Percentiles rank a stretch among this genome's conserved stretches.
These are phyloP conservation scores for Euschistus heros DNA, from an alignment of 1,140 invertebrate genomes.

Conservation along the genomic window DNA sequence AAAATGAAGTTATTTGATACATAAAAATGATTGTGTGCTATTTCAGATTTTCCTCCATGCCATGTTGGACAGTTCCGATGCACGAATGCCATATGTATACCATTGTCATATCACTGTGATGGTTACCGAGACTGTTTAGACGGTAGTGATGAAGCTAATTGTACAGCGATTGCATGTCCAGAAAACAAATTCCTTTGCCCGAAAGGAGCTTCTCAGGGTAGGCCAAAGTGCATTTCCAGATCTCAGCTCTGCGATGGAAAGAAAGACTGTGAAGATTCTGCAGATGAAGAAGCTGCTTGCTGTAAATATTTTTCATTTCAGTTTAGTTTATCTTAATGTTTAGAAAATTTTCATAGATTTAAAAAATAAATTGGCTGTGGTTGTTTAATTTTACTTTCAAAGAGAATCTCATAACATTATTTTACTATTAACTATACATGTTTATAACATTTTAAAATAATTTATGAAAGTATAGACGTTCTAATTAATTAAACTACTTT, in stretches of 20 bases:
- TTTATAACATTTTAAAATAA: too few species aligned
- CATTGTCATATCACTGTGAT: slow-evolving; percentile 68
- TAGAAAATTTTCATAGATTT: too few species aligned
- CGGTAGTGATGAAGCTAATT: slow-evolving; percentile 80
- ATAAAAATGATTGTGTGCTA: slow-evolving; percentile 4
- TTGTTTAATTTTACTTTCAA: too few species aligned
- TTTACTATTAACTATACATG: too few species aligned
- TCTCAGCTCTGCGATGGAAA: slow-evolving; percentile 82
- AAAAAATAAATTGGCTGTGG: too few species aligned
- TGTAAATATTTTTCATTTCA: slow-evolving; percentile 51
- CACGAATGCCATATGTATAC: slow-evolving; percentile 86
- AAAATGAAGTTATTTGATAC: too few species aligned
- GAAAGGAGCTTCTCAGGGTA: slow-evolving; percentile 51
- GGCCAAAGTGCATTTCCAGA: slow-evolving; percentile 76
- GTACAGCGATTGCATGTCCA: slow-evolving; percentile 77
- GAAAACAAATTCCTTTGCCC: slow-evolving; percentile 87
- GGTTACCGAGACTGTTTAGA: slow-evolving; percentile 76
- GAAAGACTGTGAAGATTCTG: slow-evolving; percentile 76
- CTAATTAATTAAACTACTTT: too few species aligned
- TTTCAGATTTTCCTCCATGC: slow-evolving; percentile 77
- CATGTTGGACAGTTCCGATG: slow-evolving; percentile 85
- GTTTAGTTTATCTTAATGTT: not conserved
- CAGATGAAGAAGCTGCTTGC: slow-evolving; percentile 79
- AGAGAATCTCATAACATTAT: too few species aligned
- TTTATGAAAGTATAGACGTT: too few species aligned